These are phyloP conservation scores for Oreonectes daqikongensis DNA, from an alignment of 2,797 vertebrate species.

Conservation along the genomic window DNA sequence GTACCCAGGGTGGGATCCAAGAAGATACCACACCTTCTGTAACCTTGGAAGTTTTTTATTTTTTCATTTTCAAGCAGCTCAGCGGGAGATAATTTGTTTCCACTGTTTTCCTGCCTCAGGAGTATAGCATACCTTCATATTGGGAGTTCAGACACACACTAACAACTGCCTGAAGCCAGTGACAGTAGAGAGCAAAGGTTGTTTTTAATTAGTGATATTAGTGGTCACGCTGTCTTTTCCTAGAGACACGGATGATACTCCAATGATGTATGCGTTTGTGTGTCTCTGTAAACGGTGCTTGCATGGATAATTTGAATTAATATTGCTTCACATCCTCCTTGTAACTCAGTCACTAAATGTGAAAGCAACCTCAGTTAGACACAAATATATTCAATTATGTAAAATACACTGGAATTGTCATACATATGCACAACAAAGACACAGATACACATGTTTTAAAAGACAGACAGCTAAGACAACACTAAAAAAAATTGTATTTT, in stretches of 20 bases:
- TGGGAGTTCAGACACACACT: background rate
- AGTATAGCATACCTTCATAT: background rate
- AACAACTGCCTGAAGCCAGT: background rate
- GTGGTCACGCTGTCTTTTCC: background rate
- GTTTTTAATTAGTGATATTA: background rate
- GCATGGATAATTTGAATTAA: slow-evolving; percentile 32
- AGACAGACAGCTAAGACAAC: too few species aligned
- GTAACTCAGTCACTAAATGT: slow-evolving; percentile 36
- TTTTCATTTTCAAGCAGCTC: slow-evolving; percentile 9
- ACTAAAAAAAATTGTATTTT: too few species aligned
- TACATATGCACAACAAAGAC: background rate
- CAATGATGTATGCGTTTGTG: background rate
- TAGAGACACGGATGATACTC: background rate
- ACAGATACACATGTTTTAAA: too few species aligned
- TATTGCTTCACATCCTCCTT: slow-evolving; percentile 33
- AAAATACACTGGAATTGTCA: background rate
- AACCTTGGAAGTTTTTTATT: slow-evolving; percentile 26
- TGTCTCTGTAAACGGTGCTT: slow-evolving; percentile 13
- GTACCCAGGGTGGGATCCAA: slow-evolving; percentile 70
- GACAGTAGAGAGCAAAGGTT: background rate
- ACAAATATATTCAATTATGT: background rate
- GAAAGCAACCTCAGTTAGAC: slow-evolving; percentile 11
- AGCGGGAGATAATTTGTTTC: background rate
- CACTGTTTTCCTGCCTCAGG: background rate
- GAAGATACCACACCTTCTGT: slow-evolving; percentile 63